Evolutionary conservation across 2,797 vertebrate species (phyloP).

Genomic region (Acipenser transmontanus): DNA sequence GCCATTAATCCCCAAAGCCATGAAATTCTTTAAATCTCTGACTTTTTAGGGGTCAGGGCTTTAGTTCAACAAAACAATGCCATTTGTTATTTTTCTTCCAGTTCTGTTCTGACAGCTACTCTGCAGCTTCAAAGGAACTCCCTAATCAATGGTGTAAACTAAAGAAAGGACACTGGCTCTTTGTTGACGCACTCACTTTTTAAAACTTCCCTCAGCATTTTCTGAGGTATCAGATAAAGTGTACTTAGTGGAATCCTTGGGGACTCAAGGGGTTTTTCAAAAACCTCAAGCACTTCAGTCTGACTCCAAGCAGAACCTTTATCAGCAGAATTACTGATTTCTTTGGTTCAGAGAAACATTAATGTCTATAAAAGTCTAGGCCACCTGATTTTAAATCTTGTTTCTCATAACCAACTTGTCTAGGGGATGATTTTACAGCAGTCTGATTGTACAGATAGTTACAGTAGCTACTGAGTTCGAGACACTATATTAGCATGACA

Average conservation of each 20-base stretch:
- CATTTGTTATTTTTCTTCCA: constrained; percentile 57
- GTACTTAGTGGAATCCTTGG: neutral
- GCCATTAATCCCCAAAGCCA: constrained; percentile 51
- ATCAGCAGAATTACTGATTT: too few relatives aligned
- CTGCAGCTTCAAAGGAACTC: constrained; percentile 15
- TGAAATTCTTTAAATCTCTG: constrained; percentile 42
- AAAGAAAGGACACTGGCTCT: constrained; percentile 1
- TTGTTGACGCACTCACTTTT: constrained; percentile 10
- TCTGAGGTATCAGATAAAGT: constrained; percentile 5
- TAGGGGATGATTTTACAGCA: too few relatives aligned
- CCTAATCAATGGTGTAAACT: constrained; percentile 10
- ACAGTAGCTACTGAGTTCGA: too few relatives aligned
- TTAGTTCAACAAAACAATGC: constrained; percentile 40
- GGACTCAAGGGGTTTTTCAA: neutral
- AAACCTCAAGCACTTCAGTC: neutral
- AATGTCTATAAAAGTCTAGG: too few relatives aligned
- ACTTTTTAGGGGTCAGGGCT: constrained; percentile 44
- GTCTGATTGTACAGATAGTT: too few relatives aligned
- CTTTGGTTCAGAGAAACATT: too few relatives aligned
- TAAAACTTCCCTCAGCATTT: neutral
- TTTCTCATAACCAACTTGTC: too few relatives aligned
- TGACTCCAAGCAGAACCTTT: neutral
- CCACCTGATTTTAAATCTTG: too few relatives aligned
- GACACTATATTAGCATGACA: too few relatives aligned
- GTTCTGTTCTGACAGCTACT: constrained; percentile 38